Base-by-base conservation (phyloP, 2,113 vertebrate species). In the Solea solea region DNA sequence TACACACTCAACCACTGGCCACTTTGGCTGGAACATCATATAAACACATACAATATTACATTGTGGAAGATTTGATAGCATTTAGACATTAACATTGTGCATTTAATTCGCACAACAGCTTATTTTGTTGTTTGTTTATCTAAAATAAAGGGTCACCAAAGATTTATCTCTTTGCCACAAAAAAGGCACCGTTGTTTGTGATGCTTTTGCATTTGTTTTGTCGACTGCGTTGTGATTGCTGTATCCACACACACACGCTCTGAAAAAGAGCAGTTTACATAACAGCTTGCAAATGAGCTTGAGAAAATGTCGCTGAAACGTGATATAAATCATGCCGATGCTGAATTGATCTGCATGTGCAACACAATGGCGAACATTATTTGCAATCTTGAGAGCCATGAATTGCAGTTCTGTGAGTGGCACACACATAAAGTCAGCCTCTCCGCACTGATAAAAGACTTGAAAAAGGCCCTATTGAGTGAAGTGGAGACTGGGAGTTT, bases 391-490 rank as follows among this genome's bases (percentile, higher is more conserved):
- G 61, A 81, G 69, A 62, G 9, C 41, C 56, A 57, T 70, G 68
- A 78, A 69, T 69, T 50, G 63, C 13, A 12, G 15, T 69, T 69
- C 21, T 73, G 76, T 78, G 78, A 70, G 89, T 80, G 84, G 80
- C 90, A 86, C 85, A 86, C 86, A 90, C 86, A 89, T 83, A 58
- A 80, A 88, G 88, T 87, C 87, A 69, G 82, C 86, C 71, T 80
- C 78, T 77, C 62, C 74, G 66, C 69, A 8, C 70, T 63, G 84
- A 90, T 86, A 87, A 89, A 90, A 89, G 84, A 60, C 86, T 89
- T 72, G 66, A 86, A 77, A 90, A 93, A 92, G 88, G 76, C 80
- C 88, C 93, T 89, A 93, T 95, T 92, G 89, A 92, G 83, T 67
- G 85, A 88, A 91, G 81, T 89, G 90, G 90, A 92, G 91, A 90